Evolutionary conservation across 2,888 invertebrate species (phyloP).

Genomic region (Bellardia pandia): DNA sequence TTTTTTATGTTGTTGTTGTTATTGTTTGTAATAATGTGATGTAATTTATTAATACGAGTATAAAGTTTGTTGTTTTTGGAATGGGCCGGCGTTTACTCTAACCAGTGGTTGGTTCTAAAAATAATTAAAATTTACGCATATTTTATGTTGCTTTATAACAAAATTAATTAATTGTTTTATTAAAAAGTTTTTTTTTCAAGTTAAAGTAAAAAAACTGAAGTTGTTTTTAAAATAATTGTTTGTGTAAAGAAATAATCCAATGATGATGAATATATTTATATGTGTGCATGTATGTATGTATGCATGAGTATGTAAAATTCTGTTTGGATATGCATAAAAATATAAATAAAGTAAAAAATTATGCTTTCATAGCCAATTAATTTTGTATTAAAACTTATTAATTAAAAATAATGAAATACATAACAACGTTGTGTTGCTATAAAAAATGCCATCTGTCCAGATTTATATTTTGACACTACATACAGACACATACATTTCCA

Average conservation of each 20-base stretch:
- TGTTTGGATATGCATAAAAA: background rate
- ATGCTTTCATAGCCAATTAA: conserved; percentile 36
- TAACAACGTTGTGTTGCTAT: background rate
- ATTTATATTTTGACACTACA: background rate
- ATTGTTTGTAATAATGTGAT: background rate
- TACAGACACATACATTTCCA: background rate
- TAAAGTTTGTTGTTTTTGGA: background rate
- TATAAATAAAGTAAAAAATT: background rate
- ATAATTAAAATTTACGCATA: conserved; percentile 41
- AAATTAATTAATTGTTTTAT: conserved; percentile 28
- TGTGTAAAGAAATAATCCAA: background rate
- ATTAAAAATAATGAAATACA: conserved; percentile 18
- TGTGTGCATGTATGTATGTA: background rate
- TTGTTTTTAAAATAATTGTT: background rate
- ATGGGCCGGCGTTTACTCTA: background rate
- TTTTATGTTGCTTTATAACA: conserved; percentile 1
- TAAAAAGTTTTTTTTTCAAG: background rate
- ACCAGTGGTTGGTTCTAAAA: conserved; percentile 4
- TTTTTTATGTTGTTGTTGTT: background rate
- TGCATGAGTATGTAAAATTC: background rate
- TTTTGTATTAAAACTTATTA: conserved; percentile 28
- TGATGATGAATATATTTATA: background rate
- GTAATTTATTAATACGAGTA: background rate
- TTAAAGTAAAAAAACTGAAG: background rate
- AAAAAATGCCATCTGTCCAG: conserved; percentile 17